Evolutionary conservation across 1,140 invertebrate species (phyloP), one percentile per base, ranked within the genome.

Genomic region (Atta cephalotes): DNA sequence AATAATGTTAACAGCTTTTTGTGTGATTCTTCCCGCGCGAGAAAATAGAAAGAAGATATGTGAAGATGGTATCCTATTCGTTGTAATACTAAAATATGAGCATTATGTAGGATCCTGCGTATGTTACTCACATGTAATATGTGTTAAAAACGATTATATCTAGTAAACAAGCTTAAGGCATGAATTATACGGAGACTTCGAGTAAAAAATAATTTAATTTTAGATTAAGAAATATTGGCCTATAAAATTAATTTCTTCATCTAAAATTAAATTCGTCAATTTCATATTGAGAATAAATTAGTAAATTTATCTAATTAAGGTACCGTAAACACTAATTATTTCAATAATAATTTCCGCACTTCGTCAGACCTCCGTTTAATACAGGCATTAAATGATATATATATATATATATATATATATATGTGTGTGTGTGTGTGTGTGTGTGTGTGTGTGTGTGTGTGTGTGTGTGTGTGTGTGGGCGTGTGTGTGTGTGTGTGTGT

Each of bases 61-160:
- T 78, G 78, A 91, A 84, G 66, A 93, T 91, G 89, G 91, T 93
- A 94, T 91, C 93, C 92, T 94, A 94, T 94, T 94, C 93, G 94
- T 94, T 94, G 94, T 94, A 94, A 94, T 94, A 94, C 94, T 94
- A 94, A 70, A 70, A 92, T 93, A 94, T 94, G 94, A 94, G 94
- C 93, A 94, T 94, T 94, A 94, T 94, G 92, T 93, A 94, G 91
- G 90, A 93, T 93, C 85, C 89, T 92, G 91, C 92, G 88, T 92
- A 89, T 93, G 92, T 93, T 93, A 92, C 74, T 92, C 88, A 84
- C 86, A 91, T 93, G 72, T 93, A 92, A 91, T 93, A 92, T 92
- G 91, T 85, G 82, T 93, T 91, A 93, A 92, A 93, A 94, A 92
- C 89, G 92, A 94, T 93, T 93, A 93, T 91, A 10, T 45, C 39